These are phyloP conservation scores for Drosophila antonietae DNA, from an alignment of 2,888 invertebrate genomes.

Conservation along the genomic window DNA sequence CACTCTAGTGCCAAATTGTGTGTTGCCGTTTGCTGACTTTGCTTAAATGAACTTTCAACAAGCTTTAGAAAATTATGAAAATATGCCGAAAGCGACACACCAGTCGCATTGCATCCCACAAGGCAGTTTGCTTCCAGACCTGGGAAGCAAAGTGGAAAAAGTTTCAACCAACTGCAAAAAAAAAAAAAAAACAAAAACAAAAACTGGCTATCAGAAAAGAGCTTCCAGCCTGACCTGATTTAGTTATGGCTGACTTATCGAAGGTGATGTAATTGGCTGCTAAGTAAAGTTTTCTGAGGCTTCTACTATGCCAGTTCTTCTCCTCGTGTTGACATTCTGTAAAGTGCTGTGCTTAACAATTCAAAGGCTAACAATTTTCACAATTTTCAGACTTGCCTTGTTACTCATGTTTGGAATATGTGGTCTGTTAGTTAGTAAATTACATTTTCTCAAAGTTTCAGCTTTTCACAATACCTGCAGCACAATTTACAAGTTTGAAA, in stretches of 20 bases:
- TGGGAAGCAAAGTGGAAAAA: slow-evolving; percentile 20
- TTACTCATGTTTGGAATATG: neutral
- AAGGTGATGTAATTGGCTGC: slow-evolving; percentile 30
- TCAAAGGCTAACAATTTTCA: slow-evolving; percentile 19
- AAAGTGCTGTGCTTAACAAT: slow-evolving; percentile 41
- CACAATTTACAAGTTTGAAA: too few relatives aligned
- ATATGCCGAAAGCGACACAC: slow-evolving; percentile 54
- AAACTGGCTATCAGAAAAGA: slow-evolving; percentile 12
- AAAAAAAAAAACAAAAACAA: slow-evolving; percentile 5
- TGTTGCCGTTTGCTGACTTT: slow-evolving; percentile 40
- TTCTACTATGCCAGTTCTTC: neutral
- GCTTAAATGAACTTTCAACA: slow-evolving; percentile 48
- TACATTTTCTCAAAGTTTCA: neutral
- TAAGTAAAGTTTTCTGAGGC: slow-evolving; percentile 6
- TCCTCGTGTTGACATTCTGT: slow-evolving; percentile 29
- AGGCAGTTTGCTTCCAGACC: slow-evolving; percentile 17
- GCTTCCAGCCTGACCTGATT: slow-evolving; percentile 11
- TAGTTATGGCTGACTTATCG: slow-evolving; percentile 7
- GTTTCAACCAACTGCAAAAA: slow-evolving; percentile 29
- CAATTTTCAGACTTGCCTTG: neutral
- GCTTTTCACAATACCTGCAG: neutral
- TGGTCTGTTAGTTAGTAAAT: neutral
- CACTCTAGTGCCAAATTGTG: slow-evolving; percentile 53
- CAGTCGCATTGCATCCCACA: slow-evolving; percentile 15
- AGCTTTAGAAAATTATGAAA: slow-evolving; percentile 61